phyloP scores from a whole-genome alignment of 2,888 invertebrate genomes.

The Malachius bipustulatus region DNA sequence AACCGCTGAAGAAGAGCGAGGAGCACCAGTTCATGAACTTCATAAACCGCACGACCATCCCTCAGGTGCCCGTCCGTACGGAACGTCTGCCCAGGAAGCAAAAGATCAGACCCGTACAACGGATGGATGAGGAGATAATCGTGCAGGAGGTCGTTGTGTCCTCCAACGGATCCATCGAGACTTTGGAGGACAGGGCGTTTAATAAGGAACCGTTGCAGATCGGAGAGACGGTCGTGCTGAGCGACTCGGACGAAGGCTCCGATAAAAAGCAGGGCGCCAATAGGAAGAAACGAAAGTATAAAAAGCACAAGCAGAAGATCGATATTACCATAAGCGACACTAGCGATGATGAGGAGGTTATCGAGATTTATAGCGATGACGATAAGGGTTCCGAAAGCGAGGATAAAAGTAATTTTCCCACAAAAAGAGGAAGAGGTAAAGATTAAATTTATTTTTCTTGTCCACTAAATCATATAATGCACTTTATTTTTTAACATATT shows the following conservation, averaged over 20 bases:
- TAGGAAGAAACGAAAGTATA: conserved; percentile 12
- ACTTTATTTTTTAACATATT: no score
- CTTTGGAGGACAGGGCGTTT: conserved; percentile 10
- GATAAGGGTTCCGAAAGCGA: no score
- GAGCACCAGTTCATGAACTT: conserved; percentile 30
- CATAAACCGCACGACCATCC: conserved; percentile 31
- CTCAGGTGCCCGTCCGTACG: conserved; percentile 32
- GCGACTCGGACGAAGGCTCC: conserved; percentile 32
- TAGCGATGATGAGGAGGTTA: conserved; percentile 16
- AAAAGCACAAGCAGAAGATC: conserved; percentile 10
- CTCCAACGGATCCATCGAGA: conserved; percentile 29
- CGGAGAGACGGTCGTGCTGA: conserved; percentile 29
- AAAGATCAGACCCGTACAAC: conserved; percentile 33
- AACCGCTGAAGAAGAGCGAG: conserved; percentile 29
- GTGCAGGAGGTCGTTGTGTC: conserved; percentile 34
- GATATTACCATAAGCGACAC: conserved; percentile 8
- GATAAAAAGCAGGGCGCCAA: conserved; percentile 19
- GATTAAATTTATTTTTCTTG: no score
- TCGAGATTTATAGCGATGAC: conserved; percentile 24
- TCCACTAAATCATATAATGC: no score
- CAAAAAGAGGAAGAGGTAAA: no score
- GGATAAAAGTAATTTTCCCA: no score
- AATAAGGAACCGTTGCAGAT: conserved; percentile 16
- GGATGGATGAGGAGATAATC: conserved; percentile 33
- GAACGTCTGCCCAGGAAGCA: conserved; percentile 35